A percentile compares a stretch with the other conserved stretches of the same genome.
Evolutionary conservation across 1,140 invertebrate genomes (phyloP).

Genomic region (Octopus bimaculoides): DNA sequence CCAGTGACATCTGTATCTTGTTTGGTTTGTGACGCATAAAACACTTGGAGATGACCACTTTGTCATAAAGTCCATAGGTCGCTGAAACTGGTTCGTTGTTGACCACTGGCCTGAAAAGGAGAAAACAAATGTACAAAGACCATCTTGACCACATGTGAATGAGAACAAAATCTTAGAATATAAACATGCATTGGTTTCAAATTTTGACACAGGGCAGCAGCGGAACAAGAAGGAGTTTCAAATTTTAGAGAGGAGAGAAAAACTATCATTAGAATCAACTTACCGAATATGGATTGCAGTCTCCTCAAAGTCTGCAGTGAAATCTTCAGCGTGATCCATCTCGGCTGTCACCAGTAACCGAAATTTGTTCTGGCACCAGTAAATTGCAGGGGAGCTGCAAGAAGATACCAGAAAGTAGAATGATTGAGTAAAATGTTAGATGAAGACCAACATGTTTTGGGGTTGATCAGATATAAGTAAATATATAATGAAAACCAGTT

Average conservation of each 20-base stretch:
- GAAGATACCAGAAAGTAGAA: neutral
- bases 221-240: too few species aligned
- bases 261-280: neutral
- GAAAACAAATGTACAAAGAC: too few species aligned
- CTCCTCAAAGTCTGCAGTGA: slow-evolving; percentile 7
- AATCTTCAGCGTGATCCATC: slow-evolving; percentile 16
- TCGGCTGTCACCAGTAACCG: slow-evolving; percentile 22
- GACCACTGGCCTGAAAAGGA: too few species aligned
- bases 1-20: slow-evolving; percentile 23
- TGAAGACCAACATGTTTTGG: too few species aligned
- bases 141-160: too few species aligned
- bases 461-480: too few species aligned
- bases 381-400: neutral
- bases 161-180: too few species aligned
- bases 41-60: slow-evolving; percentile 23
- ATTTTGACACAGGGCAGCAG: too few species aligned
- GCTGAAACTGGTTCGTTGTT: neutral
- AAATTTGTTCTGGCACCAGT: slow-evolving; percentile 15
- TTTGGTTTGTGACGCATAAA: slow-evolving; percentile 14
- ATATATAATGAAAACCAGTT: too few species aligned
- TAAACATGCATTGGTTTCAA: too few species aligned
- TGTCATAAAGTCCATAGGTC: slow-evolving; percentile 26
- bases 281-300: slow-evolving; percentile 13
- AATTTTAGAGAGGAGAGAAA: too few species aligned
- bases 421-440: too few species aligned